Percentiles rank a stretch among this genome's conserved stretches.
Evolutionary conservation across 2,888 invertebrate genomes (phyloP).

Genomic region (Agrochola lota): DNA sequence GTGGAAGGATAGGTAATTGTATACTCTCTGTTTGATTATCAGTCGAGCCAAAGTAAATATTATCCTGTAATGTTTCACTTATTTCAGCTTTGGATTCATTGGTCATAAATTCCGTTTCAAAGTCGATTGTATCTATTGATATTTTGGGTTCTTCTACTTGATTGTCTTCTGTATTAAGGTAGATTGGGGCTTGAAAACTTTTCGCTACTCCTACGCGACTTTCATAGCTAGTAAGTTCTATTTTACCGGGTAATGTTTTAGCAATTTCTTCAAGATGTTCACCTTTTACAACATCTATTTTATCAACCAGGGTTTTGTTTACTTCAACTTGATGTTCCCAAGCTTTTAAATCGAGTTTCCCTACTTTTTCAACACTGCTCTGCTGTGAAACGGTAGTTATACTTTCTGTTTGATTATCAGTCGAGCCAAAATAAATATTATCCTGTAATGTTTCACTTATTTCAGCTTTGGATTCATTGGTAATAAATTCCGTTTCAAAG

Average conservation of each 20-base stretch:
- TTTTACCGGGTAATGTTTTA: constrained; percentile 36
- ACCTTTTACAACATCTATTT: constrained; percentile 21
- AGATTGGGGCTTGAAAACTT: constrained; percentile 1
- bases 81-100: constrained; percentile 29
- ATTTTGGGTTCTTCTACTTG: constrained; percentile 7
- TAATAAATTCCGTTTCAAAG: constrained; percentile 6
- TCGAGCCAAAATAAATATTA: neutral
- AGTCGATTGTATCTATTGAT: constrained; percentile 14
- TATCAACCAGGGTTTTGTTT: constrained; percentile 49
- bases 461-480: constrained; percentile 27
- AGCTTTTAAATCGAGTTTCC: constrained; percentile 44
- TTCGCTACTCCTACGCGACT: constrained; percentile 29
- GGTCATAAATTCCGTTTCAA: constrained; percentile 8
- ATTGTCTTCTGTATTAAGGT: neutral
- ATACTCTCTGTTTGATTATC: constrained; percentile 7
- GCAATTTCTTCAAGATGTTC: constrained; percentile 43
- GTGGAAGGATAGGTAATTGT: neutral
- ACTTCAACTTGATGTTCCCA: constrained; percentile 51
- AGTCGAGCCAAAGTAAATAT: neutral
- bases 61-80: constrained; percentile 11
- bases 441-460: constrained; percentile 11
- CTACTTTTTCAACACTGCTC: constrained; percentile 28
- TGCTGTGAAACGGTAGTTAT: constrained; percentile 1
- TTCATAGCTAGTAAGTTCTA: constrained; percentile 18
- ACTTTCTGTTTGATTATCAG: constrained; percentile 9